Conservation (phyloP, 2,113 vertebrate species). For the Nerophis ophidion region DNA sequence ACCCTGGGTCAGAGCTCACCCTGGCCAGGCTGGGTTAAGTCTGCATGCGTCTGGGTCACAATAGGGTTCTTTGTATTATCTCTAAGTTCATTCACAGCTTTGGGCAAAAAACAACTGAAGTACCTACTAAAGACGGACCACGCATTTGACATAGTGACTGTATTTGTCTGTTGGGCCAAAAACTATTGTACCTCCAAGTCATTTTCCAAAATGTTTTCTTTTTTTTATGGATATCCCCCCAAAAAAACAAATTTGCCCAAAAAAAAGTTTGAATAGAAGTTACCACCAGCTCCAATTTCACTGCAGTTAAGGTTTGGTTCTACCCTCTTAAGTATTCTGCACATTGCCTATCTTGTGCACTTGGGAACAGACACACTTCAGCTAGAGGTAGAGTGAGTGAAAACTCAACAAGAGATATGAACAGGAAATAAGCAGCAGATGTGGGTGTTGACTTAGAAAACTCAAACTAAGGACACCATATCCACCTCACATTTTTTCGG, state of each 20-base stretch:
- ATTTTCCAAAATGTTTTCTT: slow-evolving; percentile 11
- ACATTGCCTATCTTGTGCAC: slow-evolving; percentile 12
- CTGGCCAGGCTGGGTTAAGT: slow-evolving; percentile 34
- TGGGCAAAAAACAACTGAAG: slow-evolving; percentile 24
- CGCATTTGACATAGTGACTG: slow-evolving; percentile 29
- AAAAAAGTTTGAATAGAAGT: slow-evolving; percentile 8
- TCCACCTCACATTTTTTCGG: slow-evolving; percentile 27
- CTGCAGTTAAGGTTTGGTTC: slow-evolving; percentile 34
- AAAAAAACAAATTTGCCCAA: no score
- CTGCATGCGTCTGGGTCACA: slow-evolving; percentile 37
- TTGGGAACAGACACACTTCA: slow-evolving; percentile 23
- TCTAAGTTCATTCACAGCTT: slow-evolving; percentile 17
- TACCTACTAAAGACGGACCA: slow-evolving; percentile 15
- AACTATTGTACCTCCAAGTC: slow-evolving; percentile 13
- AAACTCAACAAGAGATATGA: slow-evolving; percentile 44
- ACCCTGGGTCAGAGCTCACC: slow-evolving; percentile 50
- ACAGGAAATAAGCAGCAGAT: slow-evolving; percentile 65
- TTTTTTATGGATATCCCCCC: not conserved
- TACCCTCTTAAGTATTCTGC: slow-evolving; percentile 29
- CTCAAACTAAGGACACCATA: slow-evolving; percentile 11
- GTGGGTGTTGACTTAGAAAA: slow-evolving; percentile 38
- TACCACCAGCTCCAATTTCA: slow-evolving; percentile 35
- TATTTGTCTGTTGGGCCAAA: slow-evolving; percentile 42
- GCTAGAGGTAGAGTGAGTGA: slow-evolving; percentile 24
- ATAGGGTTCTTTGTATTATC: slow-evolving; percentile 48